Evolutionary conservation across 2,113 vertebrate species (phyloP).

Genomic region (Nibea albiflora): DNA sequence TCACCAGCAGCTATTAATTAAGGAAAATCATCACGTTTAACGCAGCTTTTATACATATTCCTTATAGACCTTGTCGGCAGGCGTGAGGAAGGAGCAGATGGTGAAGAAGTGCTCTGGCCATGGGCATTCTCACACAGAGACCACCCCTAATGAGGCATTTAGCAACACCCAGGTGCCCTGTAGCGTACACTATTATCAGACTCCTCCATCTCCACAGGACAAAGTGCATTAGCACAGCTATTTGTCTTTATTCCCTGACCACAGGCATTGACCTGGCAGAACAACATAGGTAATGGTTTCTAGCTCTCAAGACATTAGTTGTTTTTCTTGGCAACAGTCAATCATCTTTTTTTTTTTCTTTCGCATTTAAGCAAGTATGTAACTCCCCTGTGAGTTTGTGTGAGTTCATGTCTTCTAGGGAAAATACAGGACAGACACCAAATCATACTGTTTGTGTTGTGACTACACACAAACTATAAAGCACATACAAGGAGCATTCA

Average conservation of each 20-base stretch:
- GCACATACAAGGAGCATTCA: slow-evolving; percentile 20
- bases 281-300: slow-evolving; percentile 81
- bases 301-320: slow-evolving; percentile 71
- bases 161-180: slow-evolving; percentile 74
- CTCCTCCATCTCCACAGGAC: slow-evolving; percentile 73
- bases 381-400: slow-evolving; percentile 59
- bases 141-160: slow-evolving; percentile 78
- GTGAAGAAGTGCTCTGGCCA: slow-evolving; percentile 50
- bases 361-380: slow-evolving; percentile 61
- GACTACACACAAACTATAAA: slow-evolving; percentile 54
- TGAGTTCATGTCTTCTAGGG: slow-evolving; percentile 62
- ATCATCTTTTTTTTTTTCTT: slow-evolving; percentile 62
- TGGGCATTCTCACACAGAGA: slow-evolving; percentile 67
- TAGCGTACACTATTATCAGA: slow-evolving; percentile 70
- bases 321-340: slow-evolving; percentile 79
- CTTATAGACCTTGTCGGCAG: slow-evolving; percentile 28
- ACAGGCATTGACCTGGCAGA: slow-evolving; percentile 75
- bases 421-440: slow-evolving; percentile 44
- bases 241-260: slow-evolving; percentile 77
- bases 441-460: slow-evolving; percentile 50
- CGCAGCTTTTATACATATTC: slow-evolving; percentile 11
- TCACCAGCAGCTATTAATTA: not conserved
- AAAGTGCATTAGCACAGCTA: slow-evolving; percentile 73
- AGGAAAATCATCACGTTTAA: not conserved
- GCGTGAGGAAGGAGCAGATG: slow-evolving; percentile 63